Evolutionary conservation across 1,140 invertebrate species (phyloP).

Genomic region (Lineus longissimus): DNA sequence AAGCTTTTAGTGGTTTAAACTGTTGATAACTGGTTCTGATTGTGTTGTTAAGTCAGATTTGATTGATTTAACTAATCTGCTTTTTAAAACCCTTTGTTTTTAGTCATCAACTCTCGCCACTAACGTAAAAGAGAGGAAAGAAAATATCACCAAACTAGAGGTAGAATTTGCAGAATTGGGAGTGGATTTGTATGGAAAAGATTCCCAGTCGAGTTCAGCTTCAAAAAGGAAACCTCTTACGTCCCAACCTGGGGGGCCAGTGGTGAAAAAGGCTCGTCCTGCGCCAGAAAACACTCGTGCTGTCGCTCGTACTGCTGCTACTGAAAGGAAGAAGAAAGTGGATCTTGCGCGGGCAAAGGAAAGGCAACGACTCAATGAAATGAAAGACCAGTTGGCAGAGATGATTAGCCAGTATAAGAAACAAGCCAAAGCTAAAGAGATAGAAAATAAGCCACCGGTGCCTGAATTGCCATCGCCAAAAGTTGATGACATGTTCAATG

Average conservation of each 20-base stretch:
- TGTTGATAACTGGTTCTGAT: too few relatives aligned
- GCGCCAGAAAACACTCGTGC: not conserved
- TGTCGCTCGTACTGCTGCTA: not conserved
- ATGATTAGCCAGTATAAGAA: slow-evolving; percentile 24
- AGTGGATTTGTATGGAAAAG: too few relatives aligned
- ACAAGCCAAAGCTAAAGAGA: slow-evolving; percentile 22
- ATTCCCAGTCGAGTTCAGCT: not conserved
- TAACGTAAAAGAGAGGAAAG: too few relatives aligned
- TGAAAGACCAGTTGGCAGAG: too few relatives aligned
- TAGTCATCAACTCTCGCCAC: too few relatives aligned
- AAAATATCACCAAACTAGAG: too few relatives aligned
- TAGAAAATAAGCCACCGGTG: slow-evolving; percentile 22
- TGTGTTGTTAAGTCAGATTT: too few relatives aligned
- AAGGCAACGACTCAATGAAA: slow-evolving; percentile 27
- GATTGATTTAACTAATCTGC: too few relatives aligned
- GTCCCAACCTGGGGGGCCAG: slow-evolving; percentile 8
- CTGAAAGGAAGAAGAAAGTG: not conserved
- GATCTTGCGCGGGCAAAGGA: slow-evolving; percentile 15
- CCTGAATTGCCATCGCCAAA: slow-evolving; percentile 18
- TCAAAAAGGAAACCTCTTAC: not conserved
- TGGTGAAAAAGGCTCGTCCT: not conserved
- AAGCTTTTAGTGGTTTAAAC: too few relatives aligned
- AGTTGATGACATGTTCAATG: slow-evolving; percentile 8
- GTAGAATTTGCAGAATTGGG: too few relatives aligned
- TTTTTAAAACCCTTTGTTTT: too few relatives aligned